Evolutionary conservation across 1,140 invertebrate species (phyloP).

Genomic region (Plodia interpunctella): DNA sequence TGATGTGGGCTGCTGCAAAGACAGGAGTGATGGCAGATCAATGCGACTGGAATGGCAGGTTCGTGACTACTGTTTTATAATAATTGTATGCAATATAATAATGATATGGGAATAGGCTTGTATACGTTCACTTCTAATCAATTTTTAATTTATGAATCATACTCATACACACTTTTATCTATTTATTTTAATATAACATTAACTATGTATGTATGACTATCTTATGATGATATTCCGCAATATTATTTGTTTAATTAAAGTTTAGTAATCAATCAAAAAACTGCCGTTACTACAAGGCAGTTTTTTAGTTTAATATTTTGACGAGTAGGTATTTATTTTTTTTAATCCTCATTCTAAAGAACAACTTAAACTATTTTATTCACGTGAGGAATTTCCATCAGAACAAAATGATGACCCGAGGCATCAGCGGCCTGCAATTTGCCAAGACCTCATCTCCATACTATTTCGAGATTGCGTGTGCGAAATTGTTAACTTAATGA

Average conservation of each 20-base stretch:
- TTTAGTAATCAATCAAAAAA: too few relatives aligned
- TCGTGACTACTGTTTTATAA: conserved; percentile 35
- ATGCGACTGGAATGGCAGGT: conserved; percentile 80
- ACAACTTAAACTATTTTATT: not conserved
- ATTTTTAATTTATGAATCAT: too few relatives aligned
- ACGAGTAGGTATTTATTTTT: too few relatives aligned
- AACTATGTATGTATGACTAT: too few relatives aligned
- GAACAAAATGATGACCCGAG: conserved; percentile 33
- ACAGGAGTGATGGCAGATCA: conserved; percentile 77
- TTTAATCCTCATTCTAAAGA: too few relatives aligned
- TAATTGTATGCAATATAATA: not conserved
- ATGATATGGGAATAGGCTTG: not conserved
- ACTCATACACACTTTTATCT: too few relatives aligned
- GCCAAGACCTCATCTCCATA: conserved; percentile 20
- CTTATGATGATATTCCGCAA: too few relatives aligned
- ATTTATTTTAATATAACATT: too few relatives aligned
- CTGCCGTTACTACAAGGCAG: too few relatives aligned
- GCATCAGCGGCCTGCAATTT: conserved; percentile 14
- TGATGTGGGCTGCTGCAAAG: conserved; percentile 55
- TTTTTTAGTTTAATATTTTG: too few relatives aligned
- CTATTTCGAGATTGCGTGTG: conserved; percentile 22
- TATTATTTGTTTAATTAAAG: too few relatives aligned
- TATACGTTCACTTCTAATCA: too few relatives aligned
- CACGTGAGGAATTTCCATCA: not conserved
- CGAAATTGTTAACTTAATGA: conserved; percentile 17